phyloP scores from a whole-genome alignment of 2,797 vertebrate species.

The Galago senegalensis region DNA sequence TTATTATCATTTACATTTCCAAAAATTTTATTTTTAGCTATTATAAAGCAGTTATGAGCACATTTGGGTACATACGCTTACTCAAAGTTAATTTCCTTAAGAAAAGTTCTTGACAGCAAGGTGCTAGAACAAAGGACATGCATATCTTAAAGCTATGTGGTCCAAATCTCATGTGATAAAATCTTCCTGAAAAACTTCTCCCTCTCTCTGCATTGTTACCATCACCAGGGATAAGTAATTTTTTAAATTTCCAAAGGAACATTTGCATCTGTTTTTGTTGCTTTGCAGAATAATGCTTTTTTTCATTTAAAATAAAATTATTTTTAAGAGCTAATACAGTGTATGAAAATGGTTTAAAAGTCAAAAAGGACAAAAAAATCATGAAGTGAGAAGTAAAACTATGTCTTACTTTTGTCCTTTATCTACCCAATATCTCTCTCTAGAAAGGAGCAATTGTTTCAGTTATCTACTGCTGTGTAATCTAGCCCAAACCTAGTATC shows the following conservation, averaged over 20 bases:
- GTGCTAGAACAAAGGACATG: neutral
- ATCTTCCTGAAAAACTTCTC: neutral
- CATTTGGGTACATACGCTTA: neutral
- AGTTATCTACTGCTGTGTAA: neutral
- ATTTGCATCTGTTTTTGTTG: neutral
- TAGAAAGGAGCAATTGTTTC: neutral
- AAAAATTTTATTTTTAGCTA: neutral
- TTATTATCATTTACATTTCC: neutral
- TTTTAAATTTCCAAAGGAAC: neutral
- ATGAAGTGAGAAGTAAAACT: neutral
- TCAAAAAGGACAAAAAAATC: neutral
- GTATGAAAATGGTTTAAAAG: neutral
- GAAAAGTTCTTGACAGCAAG: neutral
- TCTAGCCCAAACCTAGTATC: neutral
- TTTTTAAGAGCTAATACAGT: neutral
- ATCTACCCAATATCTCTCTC: neutral
- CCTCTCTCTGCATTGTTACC: neutral
- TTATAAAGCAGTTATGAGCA: neutral
- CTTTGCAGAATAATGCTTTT: neutral
- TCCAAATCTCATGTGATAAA: neutral
- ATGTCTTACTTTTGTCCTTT: neutral
- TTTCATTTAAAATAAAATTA: neutral
- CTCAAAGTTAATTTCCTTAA: neutral
- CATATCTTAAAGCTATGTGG: neutral
- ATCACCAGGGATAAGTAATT: neutral